Evolutionary conservation across 1,140 invertebrate genomes (phyloP), one percentile per base, ranked within the genome.

Genomic region (Drosophila saltans): DNA sequence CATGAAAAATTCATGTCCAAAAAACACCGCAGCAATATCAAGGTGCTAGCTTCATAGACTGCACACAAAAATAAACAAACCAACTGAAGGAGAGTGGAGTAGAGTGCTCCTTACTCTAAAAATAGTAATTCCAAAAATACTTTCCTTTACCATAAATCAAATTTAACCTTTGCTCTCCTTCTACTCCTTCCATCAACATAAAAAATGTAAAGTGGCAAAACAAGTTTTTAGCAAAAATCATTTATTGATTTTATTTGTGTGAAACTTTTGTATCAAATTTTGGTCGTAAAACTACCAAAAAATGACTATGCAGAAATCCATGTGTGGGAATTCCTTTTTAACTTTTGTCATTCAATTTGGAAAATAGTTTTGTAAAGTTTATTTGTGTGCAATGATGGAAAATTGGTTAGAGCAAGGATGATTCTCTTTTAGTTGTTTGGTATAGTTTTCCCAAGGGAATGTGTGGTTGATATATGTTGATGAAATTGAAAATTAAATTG

Each of bases 1-100:
- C 78, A 89, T 89, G 66, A 89, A 89, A 89, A 89, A 89, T 89
- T 84, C 84, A 89, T 89, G 64, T 66, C 64, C 62, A 63, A 65
- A 55, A 36, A 36, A 36, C 55, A 72, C 70, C 70, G 68, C 79
- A 77, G 68, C 79, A 77, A 39, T 76, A 72, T 39, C 56, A 66
- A 75, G 73, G 71, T 72, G 68, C 69, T 78, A 30, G 2, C 2
- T 3, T 4, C 4, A 2, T 66, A 68, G 55, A 48, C n/a, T 55
- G 33, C 21, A 36, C 21, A 9, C 21, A 48, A 70, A 55, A 56
- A 66, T 41, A 68, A 69, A 55, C 58, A 45, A 55, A 40, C 8
- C 8, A 52, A 8, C 6, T 8, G 9, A 16, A 8, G 45, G 16
- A 48, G 16, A 1, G 24, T 26, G 21, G 28, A 30, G 28, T 4